These are phyloP conservation scores for Sinella curviseta DNA, from an alignment of 1,140 invertebrate species.

Conservation along the genomic window DNA sequence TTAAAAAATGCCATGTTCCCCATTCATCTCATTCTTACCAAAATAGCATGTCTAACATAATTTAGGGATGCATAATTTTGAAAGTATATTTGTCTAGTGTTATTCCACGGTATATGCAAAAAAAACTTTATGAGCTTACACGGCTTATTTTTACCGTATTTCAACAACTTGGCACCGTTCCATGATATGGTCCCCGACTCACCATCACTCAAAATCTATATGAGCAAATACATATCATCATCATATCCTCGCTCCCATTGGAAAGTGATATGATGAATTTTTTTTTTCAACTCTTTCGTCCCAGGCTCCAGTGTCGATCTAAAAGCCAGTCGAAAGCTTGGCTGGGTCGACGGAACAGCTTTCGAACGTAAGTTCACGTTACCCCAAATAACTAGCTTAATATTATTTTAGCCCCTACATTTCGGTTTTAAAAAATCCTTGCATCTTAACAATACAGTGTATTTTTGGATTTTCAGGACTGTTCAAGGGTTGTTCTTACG, in stretches of 20 bases:
- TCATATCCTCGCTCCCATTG: not conserved
- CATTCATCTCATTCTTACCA: not conserved
- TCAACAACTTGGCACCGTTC: conserved; percentile 1
- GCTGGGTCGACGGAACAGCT: conserved; percentile 21
- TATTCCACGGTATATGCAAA: not conserved
- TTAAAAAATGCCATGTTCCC: no score
- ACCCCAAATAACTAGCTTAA: no score
- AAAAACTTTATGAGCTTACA: not conserved
- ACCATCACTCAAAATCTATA: not conserved
- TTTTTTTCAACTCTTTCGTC: not conserved
- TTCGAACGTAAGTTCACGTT: conserved; percentile 8
- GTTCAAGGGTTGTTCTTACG: conserved; percentile 21
- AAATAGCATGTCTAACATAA: conserved; percentile 13
- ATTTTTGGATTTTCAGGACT: conserved; percentile 13
- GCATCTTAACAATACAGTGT: not conserved
- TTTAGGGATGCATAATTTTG: not conserved
- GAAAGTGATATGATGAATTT: not conserved
- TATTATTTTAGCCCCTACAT: no score
- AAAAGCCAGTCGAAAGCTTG: conserved; percentile 17
- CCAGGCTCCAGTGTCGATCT: not conserved
- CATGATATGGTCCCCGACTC: not conserved
- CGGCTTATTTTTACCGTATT: not conserved
- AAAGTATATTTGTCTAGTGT: not conserved
- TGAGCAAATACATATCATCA: not conserved
- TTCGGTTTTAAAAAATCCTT: not conserved